Base-by-base conservation (phyloP, 1,140 invertebrate genomes). In the Whitmania pigra region DNA sequence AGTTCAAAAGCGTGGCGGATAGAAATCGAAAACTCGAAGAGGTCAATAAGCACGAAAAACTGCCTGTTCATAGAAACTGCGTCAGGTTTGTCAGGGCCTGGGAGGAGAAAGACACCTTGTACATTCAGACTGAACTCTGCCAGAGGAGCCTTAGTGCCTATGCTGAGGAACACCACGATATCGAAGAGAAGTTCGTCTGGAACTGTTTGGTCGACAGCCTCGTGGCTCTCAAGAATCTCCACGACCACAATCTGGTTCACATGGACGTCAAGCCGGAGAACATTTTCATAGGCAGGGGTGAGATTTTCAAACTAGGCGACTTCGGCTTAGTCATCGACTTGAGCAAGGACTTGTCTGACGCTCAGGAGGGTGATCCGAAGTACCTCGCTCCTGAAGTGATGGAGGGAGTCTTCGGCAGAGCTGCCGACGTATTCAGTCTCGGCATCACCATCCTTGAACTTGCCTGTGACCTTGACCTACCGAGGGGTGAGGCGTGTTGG, bases 211-310 rank as follows among this genome's bases (percentile, higher is more conserved):
- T 85, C n/a, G 86, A 87, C 78, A 76, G 86, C 25, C 75, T 81
- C 9, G 75, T 86, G 80, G 88, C 87, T 49, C 76, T 89, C 0
- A 85, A 88, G 77, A 87, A 88, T 76, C 80, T 89, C 18, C 88
- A 89, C 79, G 84, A 86, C 71, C 81, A 86, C 60, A 84, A 88
- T 79, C 80, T 89, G 53, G 84, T 89, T 54, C 89, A 90, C 78
- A 83, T 89, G 79, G 89, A 90, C 78, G 88, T 90, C 31, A 90
- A 90, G 81, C 86, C 88, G 71, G 88, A 88, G 31, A 90, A 90
- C 81, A 89, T 90, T 67, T 85, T 89, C 74, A 81, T 86, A 53
- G 84, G 86, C 54, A 74, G 84, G 83, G 81, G 86, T 82, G 73
- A 82, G 73, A 73, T 84, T 0, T 89, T 87, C 77, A 90, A 90